phyloP scores from a whole-genome alignment of 2,113 vertebrate genomes.

The Tachycineta bicolor region DNA sequence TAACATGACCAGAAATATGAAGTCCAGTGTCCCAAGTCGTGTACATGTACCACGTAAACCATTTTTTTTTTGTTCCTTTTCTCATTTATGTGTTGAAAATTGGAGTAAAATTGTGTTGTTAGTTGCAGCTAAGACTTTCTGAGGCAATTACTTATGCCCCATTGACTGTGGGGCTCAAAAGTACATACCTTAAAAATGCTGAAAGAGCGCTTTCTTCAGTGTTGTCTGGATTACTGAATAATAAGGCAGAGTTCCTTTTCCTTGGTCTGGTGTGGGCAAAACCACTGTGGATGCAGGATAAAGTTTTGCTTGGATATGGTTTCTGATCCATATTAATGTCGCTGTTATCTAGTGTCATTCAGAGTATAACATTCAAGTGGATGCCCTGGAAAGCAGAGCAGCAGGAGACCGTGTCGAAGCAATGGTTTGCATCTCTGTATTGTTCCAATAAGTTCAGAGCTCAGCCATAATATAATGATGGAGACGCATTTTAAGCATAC shows the following conservation, averaged over 20 bases:
- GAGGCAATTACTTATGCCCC: neutral
- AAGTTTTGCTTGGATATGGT: neutral
- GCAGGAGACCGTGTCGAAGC: neutral
- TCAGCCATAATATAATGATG: neutral
- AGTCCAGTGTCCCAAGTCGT: neutral
- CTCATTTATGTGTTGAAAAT: neutral
- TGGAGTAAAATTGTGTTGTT: neutral
- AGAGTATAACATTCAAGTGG: neutral
- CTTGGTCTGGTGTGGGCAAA: neutral
- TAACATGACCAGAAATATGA: neutral
- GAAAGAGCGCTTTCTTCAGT: neutral
- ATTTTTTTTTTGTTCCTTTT: neutral
- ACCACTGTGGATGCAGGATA: neutral
- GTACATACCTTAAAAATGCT: neutral
- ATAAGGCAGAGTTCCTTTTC: neutral
- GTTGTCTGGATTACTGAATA: neutral
- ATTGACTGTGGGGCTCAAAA: neutral
- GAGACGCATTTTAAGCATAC: neutral
- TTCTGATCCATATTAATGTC: neutral
- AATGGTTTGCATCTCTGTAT: neutral
- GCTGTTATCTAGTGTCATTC: neutral
- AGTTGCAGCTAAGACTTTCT: neutral
- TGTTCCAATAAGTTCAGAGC: neutral
- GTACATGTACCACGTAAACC: neutral
- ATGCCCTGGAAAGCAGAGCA: neutral